Percentiles rank a stretch among this genome's conserved stretches.
phyloP scores from a whole-genome alignment of 2,888 invertebrate genomes.

The Ormia ochracea region DNA sequence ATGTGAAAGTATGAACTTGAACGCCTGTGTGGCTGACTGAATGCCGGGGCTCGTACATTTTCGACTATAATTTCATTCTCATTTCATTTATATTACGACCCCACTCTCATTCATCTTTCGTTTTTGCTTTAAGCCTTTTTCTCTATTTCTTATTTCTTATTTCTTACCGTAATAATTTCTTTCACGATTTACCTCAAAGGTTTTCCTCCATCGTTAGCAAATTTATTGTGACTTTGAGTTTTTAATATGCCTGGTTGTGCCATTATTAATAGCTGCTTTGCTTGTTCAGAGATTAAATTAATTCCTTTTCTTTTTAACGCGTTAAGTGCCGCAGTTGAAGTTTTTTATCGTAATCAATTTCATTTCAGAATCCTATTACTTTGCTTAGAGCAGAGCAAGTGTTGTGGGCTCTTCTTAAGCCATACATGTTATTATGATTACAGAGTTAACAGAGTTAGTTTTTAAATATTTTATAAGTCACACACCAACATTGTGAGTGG shows the following conservation, averaged over 20 bases:
- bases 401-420: not conserved
- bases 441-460: not conserved
- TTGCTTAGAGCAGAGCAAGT: not conserved
- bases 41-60: not conserved
- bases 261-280: not conserved
- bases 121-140: not conserved
- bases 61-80: slow-evolving; percentile 4
- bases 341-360: not conserved
- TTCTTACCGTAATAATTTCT: not conserved
- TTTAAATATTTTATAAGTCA: too few species aligned
- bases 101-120: not conserved
- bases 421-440: not conserved
- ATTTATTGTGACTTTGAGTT: not conserved
- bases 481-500: too few species aligned
- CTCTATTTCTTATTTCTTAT: too few species aligned
- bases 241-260: not conserved
- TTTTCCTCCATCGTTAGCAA: slow-evolving; percentile 2
- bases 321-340: too few species aligned
- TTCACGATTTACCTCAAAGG: slow-evolving; percentile 39
- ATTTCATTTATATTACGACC: not conserved
- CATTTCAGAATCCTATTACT: not conserved
- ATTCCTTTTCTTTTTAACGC: not conserved
- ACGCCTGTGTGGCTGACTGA: not conserved
- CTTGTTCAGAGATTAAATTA: not conserved
- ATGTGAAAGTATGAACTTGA: not conserved